A percentile compares a stretch with the other conserved stretches of the same genome.
Evolutionary conservation across 1,140 invertebrate species (phyloP).

Genomic region (Saccostrea cuccullata): DNA sequence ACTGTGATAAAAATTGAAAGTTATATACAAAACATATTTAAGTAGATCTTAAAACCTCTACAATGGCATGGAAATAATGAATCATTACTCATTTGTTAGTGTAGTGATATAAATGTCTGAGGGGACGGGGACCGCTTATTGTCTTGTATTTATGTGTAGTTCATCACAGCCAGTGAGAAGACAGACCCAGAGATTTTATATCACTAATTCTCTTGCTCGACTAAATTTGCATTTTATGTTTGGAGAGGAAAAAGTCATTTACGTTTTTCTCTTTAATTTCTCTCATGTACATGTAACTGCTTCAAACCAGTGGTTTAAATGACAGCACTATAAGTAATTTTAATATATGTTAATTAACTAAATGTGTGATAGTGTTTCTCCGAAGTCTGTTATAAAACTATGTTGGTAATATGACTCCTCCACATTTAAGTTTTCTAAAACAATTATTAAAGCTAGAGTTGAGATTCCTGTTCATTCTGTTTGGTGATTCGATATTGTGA

Average conservation of each 20-base stretch:
- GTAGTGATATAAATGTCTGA: background rate
- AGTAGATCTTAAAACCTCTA: too few relatives aligned
- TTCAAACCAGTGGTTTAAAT: background rate
- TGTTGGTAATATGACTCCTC: too few relatives aligned
- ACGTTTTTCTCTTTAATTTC: slow-evolving; percentile 11
- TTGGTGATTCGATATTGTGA: background rate
- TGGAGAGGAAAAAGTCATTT: background rate
- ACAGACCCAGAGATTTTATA: background rate
- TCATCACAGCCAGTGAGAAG: background rate
- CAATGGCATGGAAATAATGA: slow-evolving; percentile 2
- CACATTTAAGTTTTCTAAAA: too few relatives aligned
- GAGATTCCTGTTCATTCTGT: background rate
- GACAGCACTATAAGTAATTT: background rate
- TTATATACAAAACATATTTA: too few relatives aligned
- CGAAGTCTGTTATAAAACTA: too few relatives aligned
- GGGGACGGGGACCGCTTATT: background rate
- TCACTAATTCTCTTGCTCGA: background rate
- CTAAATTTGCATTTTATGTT: slow-evolving; percentile 6
- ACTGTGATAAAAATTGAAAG: too few relatives aligned
- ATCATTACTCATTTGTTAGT: slow-evolving; percentile 1
- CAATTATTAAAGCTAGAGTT: too few relatives aligned
- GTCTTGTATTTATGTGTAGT: background rate
- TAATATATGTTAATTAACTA: background rate
- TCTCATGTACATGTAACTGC: background rate
- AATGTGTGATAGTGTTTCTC: too few relatives aligned